Evolutionary conservation across 2,797 vertebrate genomes (phyloP).

Genomic region (Takifugu ocellatus): DNA sequence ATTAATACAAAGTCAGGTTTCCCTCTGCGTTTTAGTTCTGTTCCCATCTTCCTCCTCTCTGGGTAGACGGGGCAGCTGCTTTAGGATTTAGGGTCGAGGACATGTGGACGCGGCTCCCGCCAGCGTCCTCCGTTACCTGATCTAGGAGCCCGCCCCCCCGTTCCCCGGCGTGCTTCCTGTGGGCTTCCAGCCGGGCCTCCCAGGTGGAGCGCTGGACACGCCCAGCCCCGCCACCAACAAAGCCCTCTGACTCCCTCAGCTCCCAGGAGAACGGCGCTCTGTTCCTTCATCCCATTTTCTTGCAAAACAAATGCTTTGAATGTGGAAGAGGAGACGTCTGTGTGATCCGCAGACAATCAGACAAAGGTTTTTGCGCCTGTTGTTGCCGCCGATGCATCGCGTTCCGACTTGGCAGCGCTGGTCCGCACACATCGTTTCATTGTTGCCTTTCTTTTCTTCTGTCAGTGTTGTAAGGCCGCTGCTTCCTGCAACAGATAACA

Average conservation of each 20-base stretch:
- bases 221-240: constrained; percentile 54
- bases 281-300: constrained; percentile 11
- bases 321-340: constrained; percentile 40
- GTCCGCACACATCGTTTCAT: constrained; percentile 46
- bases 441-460: constrained; percentile 62
- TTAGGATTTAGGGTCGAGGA: constrained; percentile 11
- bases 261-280: constrained; percentile 24
- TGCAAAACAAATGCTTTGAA: constrained; percentile 45
- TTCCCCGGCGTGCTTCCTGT: not conserved
- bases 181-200: constrained; percentile 48
- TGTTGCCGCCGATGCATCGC: constrained; percentile 59
- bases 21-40: too few relatives aligned
- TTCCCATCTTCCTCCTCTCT: not conserved
- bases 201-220: constrained; percentile 51
- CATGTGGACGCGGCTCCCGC: constrained; percentile 8
- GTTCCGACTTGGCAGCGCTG: constrained; percentile 51
- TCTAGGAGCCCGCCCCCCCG: too few relatives aligned
- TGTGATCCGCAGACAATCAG: constrained; percentile 66
- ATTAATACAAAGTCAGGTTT: constrained; percentile 1
- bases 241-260: constrained; percentile 46
- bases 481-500: constrained; percentile 50
- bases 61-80: too few relatives aligned
- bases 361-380: constrained; percentile 40
- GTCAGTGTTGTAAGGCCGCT: constrained; percentile 59
- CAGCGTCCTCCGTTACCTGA: too few relatives aligned